These are phyloP conservation scores for Zaprionus kolodkinae DNA, from an alignment of 1,140 invertebrate species.

Conservation along the genomic window DNA sequence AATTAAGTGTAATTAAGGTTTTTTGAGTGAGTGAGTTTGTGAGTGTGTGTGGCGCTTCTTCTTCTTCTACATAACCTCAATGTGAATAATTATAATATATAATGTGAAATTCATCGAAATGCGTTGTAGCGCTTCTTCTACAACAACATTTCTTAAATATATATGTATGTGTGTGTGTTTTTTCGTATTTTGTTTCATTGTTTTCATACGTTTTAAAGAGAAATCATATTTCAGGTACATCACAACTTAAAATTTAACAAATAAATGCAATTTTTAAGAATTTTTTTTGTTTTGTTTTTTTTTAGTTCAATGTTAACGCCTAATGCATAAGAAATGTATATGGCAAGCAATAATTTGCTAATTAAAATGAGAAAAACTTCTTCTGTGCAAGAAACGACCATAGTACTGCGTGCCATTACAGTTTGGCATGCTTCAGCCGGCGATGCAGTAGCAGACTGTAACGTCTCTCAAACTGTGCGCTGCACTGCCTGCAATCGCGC, in stretches of 20 bases:
- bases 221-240: slow-evolving; percentile 84
- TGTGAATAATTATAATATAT: slow-evolving; percentile 53
- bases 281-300: slow-evolving; percentile 39
- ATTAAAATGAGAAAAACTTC: slow-evolving; percentile 40
- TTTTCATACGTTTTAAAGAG: slow-evolving; percentile 67
- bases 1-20: slow-evolving; percentile 29
- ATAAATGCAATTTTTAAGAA: slow-evolving; percentile 66
- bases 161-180: neutral
- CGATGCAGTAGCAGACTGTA: slow-evolving; percentile 59
- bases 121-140: slow-evolving; percentile 22
- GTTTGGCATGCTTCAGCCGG: slow-evolving; percentile 39
- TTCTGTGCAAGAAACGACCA: neutral
- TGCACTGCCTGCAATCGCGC: slow-evolving; percentile 48
- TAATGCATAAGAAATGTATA: slow-evolving; percentile 59
- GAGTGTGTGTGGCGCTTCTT: slow-evolving; percentile 19
- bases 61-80: slow-evolving; percentile 49
- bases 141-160: slow-evolving; percentile 25
- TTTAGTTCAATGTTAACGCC: slow-evolving; percentile 52
- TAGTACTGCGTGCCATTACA: slow-evolving; percentile 2
- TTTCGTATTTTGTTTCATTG: slow-evolving; percentile 31
- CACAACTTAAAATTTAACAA: slow-evolving; percentile 84
- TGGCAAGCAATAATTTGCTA: slow-evolving; percentile 71
- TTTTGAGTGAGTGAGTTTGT: slow-evolving; percentile 12
- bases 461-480: slow-evolving; percentile 54
- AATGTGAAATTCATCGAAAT: slow-evolving; percentile 54